Base-by-base conservation (phyloP, 2,797 vertebrate species). In the Poliocrania exsul region DNA sequence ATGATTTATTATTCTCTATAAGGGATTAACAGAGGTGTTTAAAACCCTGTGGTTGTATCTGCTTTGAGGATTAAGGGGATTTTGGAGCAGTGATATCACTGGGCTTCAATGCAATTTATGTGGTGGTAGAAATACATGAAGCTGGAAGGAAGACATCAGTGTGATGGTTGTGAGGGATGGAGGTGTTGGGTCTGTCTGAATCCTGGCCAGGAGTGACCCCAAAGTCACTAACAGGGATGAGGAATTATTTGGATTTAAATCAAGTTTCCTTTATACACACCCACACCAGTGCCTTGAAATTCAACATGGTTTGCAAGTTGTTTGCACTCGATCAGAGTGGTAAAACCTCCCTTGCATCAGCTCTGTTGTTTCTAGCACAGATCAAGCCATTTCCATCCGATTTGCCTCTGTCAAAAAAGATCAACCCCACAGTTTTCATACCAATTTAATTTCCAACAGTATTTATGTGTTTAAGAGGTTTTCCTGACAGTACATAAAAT, bases 381-480 rank as follows among this genome's bases (percentile, higher is more conserved):
- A 44, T 35, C 28, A 69, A 67, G 29, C 50, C 17, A 1, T 72
- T 53, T 81, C 56, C 51, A 50, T 74, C 75, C 70, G 31, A 25
- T 66, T 92, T 50, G 26, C 62, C 71, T 60, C 50, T 80, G 62
- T 70, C 83, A 66, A 26, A 86, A 93, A 53, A 71, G 46, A 64
- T 70, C 75, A 81, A 58, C 23, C 28, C 46, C n/a, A 16, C 40
- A 23, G 70, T 86, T 42, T 44, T 77, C 40, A 77, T 61, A 9
- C 35, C 54, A 50, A 5, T 60, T 61, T 40, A 47, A 88, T 92
- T 93, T 62, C 72, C 92, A 96, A 7, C 61, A 86, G 72, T 84
- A 79, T 95, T 96, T 93, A 88, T 95, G 86, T 88, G 81, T 86
- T 93, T 94, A 90, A 86, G 93, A 81, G 42, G 29, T 93, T 96